phyloP scores from a whole-genome alignment of 2,113 vertebrate species.

The Physeter macrocephalus region DNA sequence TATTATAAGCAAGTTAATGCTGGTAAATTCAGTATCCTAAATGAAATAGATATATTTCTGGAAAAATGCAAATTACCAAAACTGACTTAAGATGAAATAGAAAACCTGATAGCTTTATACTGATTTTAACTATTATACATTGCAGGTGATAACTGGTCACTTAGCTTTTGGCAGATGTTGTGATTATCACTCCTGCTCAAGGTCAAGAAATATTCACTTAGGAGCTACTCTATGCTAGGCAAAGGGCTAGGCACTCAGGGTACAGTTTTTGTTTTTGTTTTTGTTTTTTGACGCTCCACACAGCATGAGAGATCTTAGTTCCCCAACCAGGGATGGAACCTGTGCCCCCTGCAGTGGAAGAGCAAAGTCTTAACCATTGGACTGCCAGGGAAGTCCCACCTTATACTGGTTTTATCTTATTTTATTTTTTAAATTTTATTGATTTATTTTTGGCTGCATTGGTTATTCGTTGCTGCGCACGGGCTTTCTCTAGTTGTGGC shows the following conservation, averaged over 20 bases:
- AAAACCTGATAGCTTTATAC: not conserved
- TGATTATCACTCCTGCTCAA: not conserved
- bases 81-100: not conserved
- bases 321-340: not conserved
- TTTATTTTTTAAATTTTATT: no score
- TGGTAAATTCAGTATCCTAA: not conserved
- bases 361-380: not conserved
- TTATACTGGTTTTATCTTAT: not conserved
- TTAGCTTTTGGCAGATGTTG: not conserved
- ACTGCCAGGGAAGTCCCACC: not conserved
- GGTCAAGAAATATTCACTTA: not conserved
- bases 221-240: not conserved
- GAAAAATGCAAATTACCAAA: not conserved
- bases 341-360: not conserved
- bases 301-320: not conserved
- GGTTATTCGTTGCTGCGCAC: no score
- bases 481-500: no score
- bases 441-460: no score
- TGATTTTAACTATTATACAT: not conserved
- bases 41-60: not conserved
- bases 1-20: not conserved
- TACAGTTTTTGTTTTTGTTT: not conserved
- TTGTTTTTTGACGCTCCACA: not conserved
- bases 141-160: not conserved
- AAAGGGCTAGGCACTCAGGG: not conserved